Evolutionary conservation across 1,140 invertebrate genomes (phyloP).

Genomic region (Ooceraea biroi): DNA sequence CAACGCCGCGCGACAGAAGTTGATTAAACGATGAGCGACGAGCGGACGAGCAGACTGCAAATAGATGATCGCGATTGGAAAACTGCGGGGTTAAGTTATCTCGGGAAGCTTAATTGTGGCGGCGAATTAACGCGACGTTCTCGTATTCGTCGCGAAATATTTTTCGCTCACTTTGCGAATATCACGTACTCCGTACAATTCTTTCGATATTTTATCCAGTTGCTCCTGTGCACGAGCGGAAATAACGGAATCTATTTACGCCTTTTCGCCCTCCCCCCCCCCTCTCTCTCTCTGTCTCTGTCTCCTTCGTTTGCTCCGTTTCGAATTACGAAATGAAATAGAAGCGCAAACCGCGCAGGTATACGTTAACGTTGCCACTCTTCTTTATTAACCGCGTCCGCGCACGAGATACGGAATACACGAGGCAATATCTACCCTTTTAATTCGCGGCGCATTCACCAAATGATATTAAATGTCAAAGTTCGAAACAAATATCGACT

Average conservation of each 20-base stretch:
- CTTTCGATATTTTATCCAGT: constrained; percentile 28
- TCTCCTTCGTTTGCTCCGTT: neutral
- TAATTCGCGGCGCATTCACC: constrained; percentile 29
- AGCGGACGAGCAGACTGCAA: too few relatives aligned
- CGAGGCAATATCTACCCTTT: constrained; percentile 32
- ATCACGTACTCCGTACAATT: neutral
- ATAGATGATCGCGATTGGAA: too few relatives aligned
- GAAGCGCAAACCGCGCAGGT: constrained; percentile 34
- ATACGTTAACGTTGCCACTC: constrained; percentile 44
- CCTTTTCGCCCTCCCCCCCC: constrained; percentile 11
- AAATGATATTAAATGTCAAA: constrained; percentile 61
- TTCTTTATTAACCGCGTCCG: constrained; percentile 53
- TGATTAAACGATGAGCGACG: too few relatives aligned
- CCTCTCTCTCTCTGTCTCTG: too few relatives aligned
- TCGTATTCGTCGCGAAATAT: constrained; percentile 22
- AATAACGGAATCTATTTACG: constrained; percentile 34
- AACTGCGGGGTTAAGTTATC: too few relatives aligned
- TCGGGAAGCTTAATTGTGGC: too few relatives aligned
- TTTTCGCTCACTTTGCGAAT: constrained; percentile 38
- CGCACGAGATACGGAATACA: constrained; percentile 19
- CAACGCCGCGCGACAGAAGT: neutral
- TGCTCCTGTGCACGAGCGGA: neutral
- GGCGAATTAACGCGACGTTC: too few relatives aligned
- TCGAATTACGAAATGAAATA: constrained; percentile 62
- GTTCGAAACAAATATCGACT: neutral